These are phyloP conservation scores for Protosalanx chinensis DNA, from an alignment of 2,797 vertebrate species.

Conservation along the genomic window DNA sequence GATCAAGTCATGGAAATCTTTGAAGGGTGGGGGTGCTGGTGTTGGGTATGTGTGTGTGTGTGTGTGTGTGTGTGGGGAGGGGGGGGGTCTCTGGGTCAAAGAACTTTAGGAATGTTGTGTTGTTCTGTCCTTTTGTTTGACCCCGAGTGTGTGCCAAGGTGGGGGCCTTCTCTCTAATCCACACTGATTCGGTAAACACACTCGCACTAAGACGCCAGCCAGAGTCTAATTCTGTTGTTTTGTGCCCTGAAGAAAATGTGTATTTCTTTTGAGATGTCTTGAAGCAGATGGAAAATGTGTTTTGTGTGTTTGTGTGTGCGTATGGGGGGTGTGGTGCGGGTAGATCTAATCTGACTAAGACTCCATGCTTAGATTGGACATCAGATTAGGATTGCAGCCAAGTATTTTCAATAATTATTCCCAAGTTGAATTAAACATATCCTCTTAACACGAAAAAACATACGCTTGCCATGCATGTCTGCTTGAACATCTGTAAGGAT, in stretches of 20 bases:
- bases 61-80: background rate
- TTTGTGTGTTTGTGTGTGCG: background rate
- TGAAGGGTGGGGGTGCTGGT: constrained; percentile 24
- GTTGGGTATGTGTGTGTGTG: background rate
- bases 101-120: constrained; percentile 61
- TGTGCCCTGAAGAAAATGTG: constrained; percentile 64
- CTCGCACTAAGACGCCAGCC: constrained; percentile 41
- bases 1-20: constrained; percentile 48
- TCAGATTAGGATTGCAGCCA: constrained; percentile 72
- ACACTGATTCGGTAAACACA: constrained; percentile 62
- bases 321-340: constrained; percentile 33
- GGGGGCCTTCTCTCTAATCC: constrained; percentile 55
- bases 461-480: constrained; percentile 59
- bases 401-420: constrained; percentile 77
- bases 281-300: constrained; percentile 74
- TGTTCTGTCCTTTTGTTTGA: constrained; percentile 51
- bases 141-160: constrained; percentile 47
- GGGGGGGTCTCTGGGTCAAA: constrained; percentile 43
- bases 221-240: constrained; percentile 65
- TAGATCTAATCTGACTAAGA: constrained; percentile 76
- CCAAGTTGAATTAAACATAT: constrained; percentile 73
- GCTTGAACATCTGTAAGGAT: constrained; percentile 66
- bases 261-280: constrained; percentile 70
- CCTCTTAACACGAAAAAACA: constrained; percentile 74
- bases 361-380: constrained; percentile 72